Base-by-base conservation (phyloP, 2,113 vertebrate species). In the Semicossyphus pulcher region DNA sequence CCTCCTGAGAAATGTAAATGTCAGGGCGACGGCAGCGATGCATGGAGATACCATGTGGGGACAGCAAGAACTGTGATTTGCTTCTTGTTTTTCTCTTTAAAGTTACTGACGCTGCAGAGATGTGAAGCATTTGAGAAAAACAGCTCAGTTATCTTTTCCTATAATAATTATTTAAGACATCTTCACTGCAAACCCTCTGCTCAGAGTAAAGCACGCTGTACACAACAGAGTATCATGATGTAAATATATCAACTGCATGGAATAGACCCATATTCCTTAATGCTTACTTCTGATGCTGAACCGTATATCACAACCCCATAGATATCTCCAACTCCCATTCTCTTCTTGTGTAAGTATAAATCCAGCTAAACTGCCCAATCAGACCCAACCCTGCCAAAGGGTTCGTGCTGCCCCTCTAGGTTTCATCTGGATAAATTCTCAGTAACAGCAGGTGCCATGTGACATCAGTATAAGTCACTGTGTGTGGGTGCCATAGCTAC, bases 401-500 rank as follows among this genome's bases (percentile, higher is more conserved):
- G n/a, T n/a, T n/a, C n/a, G n/a, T n/a, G n/a, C n/a, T n/a, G n/a
- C n/a, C n/a, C n/a, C n/a, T n/a, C n/a, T n/a, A n/a, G n/a, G n/a
- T n/a, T n/a, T n/a, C 31, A 52, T 31, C 58, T 15, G 23, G 44
- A 48, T 42, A 18, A 59, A 12, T 59, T 51, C 15, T 47, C 41
- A 34, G 28, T 49, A 15, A 11, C n/a, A 39, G 18, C 53, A 79
- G 49, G 66, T 73, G 60, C 31, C 34, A 8, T 23, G 20, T 28
- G 25, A 42, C 48, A 57, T 7, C 2, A 15, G 23, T 26, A 26
- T 56, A 54, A 59, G 37, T 59, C 44, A 36, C 42, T 58, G 36
- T 26, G 45, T 41, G 26, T 59, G 36, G 78, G 26, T 58, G 11
- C 71, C 71, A 63, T 73, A 69, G 64, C 84, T 39, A 36, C 78